Evolutionary conservation across 2,113 vertebrate genomes (phyloP), one percentile per base, ranked within the genome.

Genomic region (Labeo catla): DNA sequence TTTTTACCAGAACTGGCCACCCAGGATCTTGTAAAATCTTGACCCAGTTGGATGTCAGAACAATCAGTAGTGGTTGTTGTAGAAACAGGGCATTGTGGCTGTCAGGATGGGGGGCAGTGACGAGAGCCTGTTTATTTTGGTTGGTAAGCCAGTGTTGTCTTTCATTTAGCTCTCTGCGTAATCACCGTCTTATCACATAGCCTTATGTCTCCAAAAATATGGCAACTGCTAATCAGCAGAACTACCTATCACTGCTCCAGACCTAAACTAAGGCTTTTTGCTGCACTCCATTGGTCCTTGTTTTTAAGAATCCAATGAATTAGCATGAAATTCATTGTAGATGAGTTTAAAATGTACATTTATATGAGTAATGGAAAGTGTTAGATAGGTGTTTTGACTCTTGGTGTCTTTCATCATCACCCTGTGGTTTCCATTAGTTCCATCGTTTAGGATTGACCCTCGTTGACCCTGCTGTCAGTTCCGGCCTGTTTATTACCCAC

Each of bases 401-500:
- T 74, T 70, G 19, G 23, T 10, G 2, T 70, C 7, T 9, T 47
- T 47, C 49, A 50, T 84, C 61, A 57, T 84, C 66, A 73, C 74
- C 52, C 5, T 11, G 80, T 43, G 63, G 23, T 61, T 57, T 59
- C 28, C 83, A 76, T 43, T 80, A 76, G 34, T 52, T 39, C 81
- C 61, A 39, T 52, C 49, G 66, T 73, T 39, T 79, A 6, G 6
- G 54, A 3, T 9, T 87, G 82, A 90, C 87, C 89, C 57, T 86
- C 0, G 21, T 72, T 86, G 89, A 91, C 91, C 91, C 0, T 54
- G 47, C 91, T 88, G 86, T 92, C 89, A 87, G 59, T 50, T 65
- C 84, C 1, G 1, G 79, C 89, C 91, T 92, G 91, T 90, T 91
- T 92, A 50, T 86, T 88, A 66, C 43, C 54, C 6, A 74, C 61